phyloP scores from a whole-genome alignment of 2,113 vertebrate genomes.

The Silurus asotus region DNA sequence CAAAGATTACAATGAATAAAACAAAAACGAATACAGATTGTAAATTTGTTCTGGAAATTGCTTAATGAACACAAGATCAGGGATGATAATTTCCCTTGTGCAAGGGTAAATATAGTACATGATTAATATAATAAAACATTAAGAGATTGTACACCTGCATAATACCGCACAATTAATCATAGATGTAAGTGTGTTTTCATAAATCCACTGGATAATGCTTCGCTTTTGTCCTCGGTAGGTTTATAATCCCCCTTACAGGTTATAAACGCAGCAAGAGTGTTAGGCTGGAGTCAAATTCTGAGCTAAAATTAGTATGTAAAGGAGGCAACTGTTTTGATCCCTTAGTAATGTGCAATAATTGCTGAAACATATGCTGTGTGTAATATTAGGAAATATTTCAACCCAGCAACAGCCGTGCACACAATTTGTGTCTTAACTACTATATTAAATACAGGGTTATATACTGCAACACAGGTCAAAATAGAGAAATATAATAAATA shows the following conservation, averaged over 20 bases:
- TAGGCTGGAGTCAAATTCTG: background rate
- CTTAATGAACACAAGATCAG: conserved; percentile 35
- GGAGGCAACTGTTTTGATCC: background rate
- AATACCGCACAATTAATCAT: conserved; percentile 40
- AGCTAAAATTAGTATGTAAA: conserved; percentile 7
- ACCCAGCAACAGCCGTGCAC: background rate
- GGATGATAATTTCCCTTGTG: conserved; percentile 43
- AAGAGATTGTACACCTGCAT: conserved; percentile 37
- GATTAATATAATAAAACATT: conserved; percentile 40
- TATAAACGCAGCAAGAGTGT: background rate
- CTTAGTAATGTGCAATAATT: conserved; percentile 5
- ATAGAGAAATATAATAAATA: background rate
- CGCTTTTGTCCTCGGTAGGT: background rate
- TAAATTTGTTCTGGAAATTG: conserved; percentile 6
- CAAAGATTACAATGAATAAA: conserved; percentile 36
- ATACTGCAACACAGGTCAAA: conserved; percentile 9
- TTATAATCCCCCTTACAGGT: background rate
- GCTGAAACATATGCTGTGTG: conserved; percentile 13
- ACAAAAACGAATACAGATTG: conserved; percentile 31
- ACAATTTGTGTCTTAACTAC: background rate
- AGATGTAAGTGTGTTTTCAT: background rate
- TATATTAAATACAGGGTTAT: background rate
- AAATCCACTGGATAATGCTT: background rate
- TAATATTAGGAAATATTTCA: conserved; percentile 5
- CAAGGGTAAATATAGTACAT: conserved; percentile 41